phyloP scores from a whole-genome alignment of 2,888 invertebrate species.

The Thelaira solivaga region DNA sequence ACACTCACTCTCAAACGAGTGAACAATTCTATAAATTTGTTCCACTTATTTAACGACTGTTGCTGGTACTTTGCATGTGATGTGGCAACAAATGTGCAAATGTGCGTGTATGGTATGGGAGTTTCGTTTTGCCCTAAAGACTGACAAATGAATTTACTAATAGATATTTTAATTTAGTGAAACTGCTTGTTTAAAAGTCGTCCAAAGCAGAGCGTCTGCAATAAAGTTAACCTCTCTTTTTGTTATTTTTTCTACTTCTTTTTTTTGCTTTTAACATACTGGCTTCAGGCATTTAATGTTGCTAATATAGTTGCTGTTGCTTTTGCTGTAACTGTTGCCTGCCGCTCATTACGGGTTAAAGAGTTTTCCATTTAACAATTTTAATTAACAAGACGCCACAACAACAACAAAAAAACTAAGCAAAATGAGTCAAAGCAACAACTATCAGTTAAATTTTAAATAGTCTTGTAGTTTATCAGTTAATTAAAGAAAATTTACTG shows the following conservation, averaged over 20 bases:
- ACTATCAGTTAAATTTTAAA: constrained; percentile 27
- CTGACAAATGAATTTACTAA: constrained; percentile 26
- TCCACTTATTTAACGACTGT: neutral
- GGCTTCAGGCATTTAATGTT: constrained; percentile 4
- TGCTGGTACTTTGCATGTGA: constrained; percentile 1
- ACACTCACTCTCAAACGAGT: no score
- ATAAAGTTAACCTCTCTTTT: neutral
- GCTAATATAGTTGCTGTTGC: no score
- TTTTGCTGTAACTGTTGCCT: neutral
- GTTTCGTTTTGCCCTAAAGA: constrained; percentile 22
- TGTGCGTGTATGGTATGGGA: no score
- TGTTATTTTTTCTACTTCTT: neutral
- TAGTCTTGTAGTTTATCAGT: constrained; percentile 27
- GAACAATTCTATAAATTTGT: constrained; percentile 1
- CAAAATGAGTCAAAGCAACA: neutral
- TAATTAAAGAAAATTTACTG: constrained; percentile 32
- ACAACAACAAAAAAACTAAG: no score
- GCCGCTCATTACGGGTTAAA: constrained; percentile 10
- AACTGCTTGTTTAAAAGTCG: neutral
- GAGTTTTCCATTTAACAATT: constrained; percentile 18
- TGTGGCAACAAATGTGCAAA: constrained; percentile 3
- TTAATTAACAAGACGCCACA: constrained; percentile 10
- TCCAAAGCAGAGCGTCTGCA: constrained; percentile 1
- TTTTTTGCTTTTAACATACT: neutral
- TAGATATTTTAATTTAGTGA: constrained; percentile 35